Evolutionary conservation across 2,888 invertebrate species (phyloP).

Genomic region (Orchestes rusci): DNA sequence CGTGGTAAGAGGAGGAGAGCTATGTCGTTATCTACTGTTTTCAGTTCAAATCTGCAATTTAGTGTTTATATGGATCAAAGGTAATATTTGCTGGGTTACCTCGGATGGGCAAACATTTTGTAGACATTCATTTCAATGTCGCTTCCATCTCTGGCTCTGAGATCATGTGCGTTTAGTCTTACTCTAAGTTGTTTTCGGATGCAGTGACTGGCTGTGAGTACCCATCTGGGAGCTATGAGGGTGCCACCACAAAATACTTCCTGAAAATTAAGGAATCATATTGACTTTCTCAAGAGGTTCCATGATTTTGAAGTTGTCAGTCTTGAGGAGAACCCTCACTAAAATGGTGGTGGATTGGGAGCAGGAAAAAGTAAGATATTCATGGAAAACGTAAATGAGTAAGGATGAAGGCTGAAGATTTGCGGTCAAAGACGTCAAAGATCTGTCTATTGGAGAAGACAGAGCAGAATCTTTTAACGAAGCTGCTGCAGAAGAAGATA

Average conservation of each 20-base stretch:
- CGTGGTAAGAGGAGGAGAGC: constrained; percentile 66
- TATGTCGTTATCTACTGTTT: constrained; percentile 89
- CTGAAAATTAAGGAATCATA: constrained; percentile 42
- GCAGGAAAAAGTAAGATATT: no score
- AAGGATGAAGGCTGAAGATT: no score
- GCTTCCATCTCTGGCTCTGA: constrained; percentile 61
- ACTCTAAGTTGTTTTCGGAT: constrained; percentile 70
- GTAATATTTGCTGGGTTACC: constrained; percentile 13
- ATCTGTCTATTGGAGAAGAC: no score
- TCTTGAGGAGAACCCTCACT: no score
- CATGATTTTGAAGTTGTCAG: no score
- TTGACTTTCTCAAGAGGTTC: background rate
- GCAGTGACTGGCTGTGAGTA: constrained; percentile 84
- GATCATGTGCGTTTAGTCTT: constrained; percentile 80
- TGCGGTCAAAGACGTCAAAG: no score
- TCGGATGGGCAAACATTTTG: constrained; percentile 71
- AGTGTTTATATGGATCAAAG: background rate
- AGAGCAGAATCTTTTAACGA: no score
- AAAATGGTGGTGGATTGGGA: no score
- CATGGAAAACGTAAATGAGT: no score
- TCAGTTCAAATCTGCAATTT: constrained; percentile 62
- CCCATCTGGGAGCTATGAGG: constrained; percentile 72
- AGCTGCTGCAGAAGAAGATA: no score
- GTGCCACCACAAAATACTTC: constrained; percentile 89
- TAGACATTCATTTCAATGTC: constrained; percentile 71